These are phyloP conservation scores for Maniola hyperantus DNA, from an alignment of 2,888 invertebrate species.

Conservation along the genomic window DNA sequence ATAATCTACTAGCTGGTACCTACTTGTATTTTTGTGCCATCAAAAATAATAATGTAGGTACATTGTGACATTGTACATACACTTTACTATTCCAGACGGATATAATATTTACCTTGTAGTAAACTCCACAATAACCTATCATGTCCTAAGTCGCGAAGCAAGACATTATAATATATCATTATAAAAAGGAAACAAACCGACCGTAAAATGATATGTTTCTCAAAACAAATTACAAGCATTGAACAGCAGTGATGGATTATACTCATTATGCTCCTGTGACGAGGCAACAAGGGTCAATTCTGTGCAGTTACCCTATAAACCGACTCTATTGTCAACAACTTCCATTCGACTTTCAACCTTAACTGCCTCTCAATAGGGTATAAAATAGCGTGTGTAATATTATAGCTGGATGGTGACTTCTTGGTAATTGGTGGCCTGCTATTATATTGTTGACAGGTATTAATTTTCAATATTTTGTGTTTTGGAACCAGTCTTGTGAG, in stretches of 20 bases:
- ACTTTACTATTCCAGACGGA: neutral
- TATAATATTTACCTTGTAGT: neutral
- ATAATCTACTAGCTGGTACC: neutral
- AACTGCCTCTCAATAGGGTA: neutral
- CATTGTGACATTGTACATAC: no score
- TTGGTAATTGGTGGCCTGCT: slow-evolving; percentile 32
- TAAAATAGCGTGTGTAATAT: slow-evolving; percentile 8
- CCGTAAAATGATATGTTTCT: slow-evolving; percentile 61
- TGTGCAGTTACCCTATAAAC: slow-evolving; percentile 36
- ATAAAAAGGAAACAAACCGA: slow-evolving; percentile 41
- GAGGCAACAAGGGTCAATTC: slow-evolving; percentile 48
- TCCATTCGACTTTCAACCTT: slow-evolving; percentile 15
- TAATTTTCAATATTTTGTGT: slow-evolving; percentile 52
- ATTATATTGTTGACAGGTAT: slow-evolving; percentile 50
- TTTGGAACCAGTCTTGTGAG: slow-evolving; percentile 28
- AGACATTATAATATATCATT: slow-evolving; percentile 44
- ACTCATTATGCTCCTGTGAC: slow-evolving; percentile 47
- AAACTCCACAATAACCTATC: slow-evolving; percentile 6
- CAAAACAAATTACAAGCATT: slow-evolving; percentile 60
- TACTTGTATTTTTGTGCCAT: neutral
- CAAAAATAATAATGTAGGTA: neutral
- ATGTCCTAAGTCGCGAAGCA: slow-evolving; percentile 30
- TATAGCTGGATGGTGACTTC: slow-evolving; percentile 28
- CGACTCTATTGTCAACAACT: neutral
- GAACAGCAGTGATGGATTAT: slow-evolving; percentile 55